These are phyloP conservation scores for Octodon degus DNA, from an alignment of 2,113 vertebrate species.

Conservation along the genomic window DNA sequence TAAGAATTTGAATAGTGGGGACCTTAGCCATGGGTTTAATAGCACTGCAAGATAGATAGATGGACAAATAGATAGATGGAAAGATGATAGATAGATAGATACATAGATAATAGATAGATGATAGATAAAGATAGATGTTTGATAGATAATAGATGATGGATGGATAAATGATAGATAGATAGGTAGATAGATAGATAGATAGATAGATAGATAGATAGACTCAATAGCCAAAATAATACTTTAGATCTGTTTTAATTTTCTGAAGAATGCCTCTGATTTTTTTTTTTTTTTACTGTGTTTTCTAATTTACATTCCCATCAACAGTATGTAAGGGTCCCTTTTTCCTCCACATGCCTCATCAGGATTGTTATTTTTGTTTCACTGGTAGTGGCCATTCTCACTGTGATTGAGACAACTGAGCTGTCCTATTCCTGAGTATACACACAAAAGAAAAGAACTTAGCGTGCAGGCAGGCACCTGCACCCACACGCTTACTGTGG, in stretches of 20 bases:
- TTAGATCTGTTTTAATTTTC: not conserved
- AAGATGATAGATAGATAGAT: not conserved
- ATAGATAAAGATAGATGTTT: not conserved
- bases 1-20: not conserved
- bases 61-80: not conserved
- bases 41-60: not conserved
- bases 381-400: not conserved
- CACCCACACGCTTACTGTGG: not conserved
- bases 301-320: not conserved
- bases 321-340: not conserved
- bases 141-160: not conserved
- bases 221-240: not conserved
- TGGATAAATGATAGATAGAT: not conserved
- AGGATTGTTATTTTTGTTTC: not conserved
- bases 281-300: not conserved
- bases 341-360: not conserved
- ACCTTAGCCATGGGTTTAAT: not conserved
- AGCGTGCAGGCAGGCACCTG: not conserved
- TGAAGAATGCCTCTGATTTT: not conserved
- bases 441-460: not conserved
- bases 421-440: not conserved
- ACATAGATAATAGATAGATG: not conserved
- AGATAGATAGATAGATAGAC: not conserved
- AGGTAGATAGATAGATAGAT: not conserved
- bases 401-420: not conserved